A percentile compares a stretch with the other conserved stretches of the same genome.
These are phyloP conservation scores for Gymnorhina tibicen DNA, from an alignment of 2,113 vertebrate species.

Conservation along the genomic window DNA sequence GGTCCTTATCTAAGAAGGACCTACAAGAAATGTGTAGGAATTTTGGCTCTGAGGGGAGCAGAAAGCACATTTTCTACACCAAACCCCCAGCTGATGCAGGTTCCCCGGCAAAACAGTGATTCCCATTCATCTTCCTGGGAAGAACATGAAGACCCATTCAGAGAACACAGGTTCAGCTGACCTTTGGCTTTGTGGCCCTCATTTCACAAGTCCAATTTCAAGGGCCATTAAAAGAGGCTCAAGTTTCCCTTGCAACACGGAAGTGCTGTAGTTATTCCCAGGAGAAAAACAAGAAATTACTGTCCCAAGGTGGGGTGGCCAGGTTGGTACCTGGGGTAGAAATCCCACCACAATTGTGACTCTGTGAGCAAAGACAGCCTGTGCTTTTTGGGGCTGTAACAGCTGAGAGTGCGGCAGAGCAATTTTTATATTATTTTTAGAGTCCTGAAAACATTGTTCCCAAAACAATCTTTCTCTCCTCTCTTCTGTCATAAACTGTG, in stretches of 20 bases:
- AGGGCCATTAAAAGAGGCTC: neutral
- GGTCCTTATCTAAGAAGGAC: neutral
- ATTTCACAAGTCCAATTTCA: neutral
- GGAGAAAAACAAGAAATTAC: too few relatives aligned
- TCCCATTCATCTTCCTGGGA: neutral
- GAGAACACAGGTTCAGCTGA: neutral
- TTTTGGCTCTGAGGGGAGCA: neutral
- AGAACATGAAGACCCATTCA: fast-evolving
- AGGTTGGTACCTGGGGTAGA: neutral
- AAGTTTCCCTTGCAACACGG: neutral
- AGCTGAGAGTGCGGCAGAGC: neutral
- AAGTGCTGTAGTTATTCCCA: neutral
- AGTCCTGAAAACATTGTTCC: neutral
- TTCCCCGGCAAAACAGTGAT: neutral
- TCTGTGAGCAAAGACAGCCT: neutral
- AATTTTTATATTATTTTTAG: neutral
- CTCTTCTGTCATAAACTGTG: neutral
- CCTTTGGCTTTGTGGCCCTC: neutral
- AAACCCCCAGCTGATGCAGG: neutral
- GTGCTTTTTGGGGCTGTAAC: neutral
- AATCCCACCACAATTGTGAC: neutral
- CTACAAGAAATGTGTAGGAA: neutral
- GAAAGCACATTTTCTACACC: neutral
- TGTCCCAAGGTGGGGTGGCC: fast-evolving
- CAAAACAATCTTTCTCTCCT: neutral